Evolutionary conservation across 2,113 vertebrate genomes (phyloP).

Genomic region (Bagarius yarrelli): DNA sequence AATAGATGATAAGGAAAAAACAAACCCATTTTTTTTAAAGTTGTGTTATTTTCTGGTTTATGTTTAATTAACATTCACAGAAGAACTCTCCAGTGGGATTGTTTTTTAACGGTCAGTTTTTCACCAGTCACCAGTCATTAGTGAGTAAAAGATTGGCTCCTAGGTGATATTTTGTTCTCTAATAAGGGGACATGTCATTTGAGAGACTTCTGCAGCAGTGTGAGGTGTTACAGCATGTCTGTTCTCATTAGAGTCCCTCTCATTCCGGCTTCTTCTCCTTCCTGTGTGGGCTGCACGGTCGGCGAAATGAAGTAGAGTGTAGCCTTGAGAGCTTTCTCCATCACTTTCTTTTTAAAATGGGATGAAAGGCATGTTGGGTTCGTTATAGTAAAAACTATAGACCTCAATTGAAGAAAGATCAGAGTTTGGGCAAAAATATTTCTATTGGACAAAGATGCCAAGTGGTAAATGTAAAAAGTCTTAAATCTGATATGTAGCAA

Average conservation of each 20-base stretch:
- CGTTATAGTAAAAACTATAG: neutral
- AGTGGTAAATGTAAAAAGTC: neutral
- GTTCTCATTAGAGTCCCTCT: constrained; percentile 35
- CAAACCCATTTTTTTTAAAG: too few relatives aligned
- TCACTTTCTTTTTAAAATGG: neutral
- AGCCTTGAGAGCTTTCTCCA: neutral
- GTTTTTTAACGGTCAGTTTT: too few relatives aligned
- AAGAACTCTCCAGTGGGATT: too few relatives aligned
- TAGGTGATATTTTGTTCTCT: constrained; percentile 30
- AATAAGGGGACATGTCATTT: constrained; percentile 21
- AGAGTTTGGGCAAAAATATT: too few relatives aligned
- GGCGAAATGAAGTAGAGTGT: neutral
- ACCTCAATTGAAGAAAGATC: neutral
- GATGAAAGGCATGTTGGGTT: neutral
- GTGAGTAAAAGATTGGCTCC: neutral
- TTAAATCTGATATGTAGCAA: neutral
- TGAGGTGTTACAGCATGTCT: constrained; percentile 7
- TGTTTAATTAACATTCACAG: too few relatives aligned
- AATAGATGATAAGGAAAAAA: too few relatives aligned
- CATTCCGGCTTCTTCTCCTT: neutral
- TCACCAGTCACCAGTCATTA: neutral
- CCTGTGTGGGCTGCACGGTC: neutral
- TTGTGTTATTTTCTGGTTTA: too few relatives aligned
- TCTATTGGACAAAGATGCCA: too few relatives aligned
- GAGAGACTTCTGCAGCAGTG: neutral